Conservation (phyloP, 92 coral and sea anemone species). For the Galaxea fascicularis region DNA sequence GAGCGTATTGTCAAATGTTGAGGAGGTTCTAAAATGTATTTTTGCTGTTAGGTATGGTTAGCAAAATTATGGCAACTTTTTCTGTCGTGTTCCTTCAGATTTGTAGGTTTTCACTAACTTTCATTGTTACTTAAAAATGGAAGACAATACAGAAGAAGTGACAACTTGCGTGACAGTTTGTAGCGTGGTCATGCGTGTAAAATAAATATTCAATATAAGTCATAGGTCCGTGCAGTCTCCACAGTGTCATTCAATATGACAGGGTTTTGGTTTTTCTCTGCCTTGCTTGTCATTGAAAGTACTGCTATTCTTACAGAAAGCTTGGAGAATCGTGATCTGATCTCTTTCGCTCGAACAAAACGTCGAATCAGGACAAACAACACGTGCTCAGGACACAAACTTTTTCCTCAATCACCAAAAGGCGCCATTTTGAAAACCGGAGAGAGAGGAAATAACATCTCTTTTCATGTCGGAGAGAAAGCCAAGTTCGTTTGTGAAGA, state of each 20-base stretch:
- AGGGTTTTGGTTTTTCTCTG: neutral
- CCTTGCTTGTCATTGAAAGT: neutral
- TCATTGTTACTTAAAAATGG: too few species aligned
- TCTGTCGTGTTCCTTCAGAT: too few species aligned
- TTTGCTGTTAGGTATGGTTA: too few species aligned
- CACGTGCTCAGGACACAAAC: slow-evolving; percentile 14
- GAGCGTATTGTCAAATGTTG: too few species aligned
- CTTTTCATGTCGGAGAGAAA: neutral
- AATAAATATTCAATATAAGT: neutral
- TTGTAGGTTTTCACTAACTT: too few species aligned
- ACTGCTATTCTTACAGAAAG: neutral
- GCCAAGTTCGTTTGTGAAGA: slow-evolving; percentile 21
- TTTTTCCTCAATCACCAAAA: neutral
- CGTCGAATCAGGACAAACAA: neutral
- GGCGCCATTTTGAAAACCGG: slow-evolving; percentile 44
- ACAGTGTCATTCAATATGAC: neutral
- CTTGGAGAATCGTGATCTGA: neutral
- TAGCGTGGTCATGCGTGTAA: neutral
- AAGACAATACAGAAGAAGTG: too few species aligned
- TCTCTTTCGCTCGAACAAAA: neutral
- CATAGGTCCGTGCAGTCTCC: neutral
- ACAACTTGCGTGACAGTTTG: neutral
- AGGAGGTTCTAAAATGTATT: too few species aligned
- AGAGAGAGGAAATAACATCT: neutral
- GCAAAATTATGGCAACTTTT: too few species aligned